Evolutionary conservation across 2,113 vertebrate genomes (phyloP).

Genomic region (Mystacornis crossleyi): DNA sequence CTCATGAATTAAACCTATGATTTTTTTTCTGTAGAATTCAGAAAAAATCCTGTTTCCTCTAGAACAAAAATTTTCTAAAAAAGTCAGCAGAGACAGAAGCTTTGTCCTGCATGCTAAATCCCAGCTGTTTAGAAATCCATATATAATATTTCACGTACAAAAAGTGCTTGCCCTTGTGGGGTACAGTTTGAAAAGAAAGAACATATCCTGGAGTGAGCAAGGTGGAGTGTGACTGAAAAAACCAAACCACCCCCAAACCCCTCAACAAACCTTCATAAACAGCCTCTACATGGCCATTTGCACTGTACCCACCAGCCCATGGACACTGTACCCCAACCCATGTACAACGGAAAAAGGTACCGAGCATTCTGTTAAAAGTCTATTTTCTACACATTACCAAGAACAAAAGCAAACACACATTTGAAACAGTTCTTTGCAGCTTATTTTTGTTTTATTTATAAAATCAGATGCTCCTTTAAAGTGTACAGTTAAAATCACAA

Average conservation of each 20-base stretch:
- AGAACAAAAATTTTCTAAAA: not conserved
- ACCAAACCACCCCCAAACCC: not conserved
- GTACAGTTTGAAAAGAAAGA: not conserved
- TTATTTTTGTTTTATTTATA: slow-evolving; percentile 59
- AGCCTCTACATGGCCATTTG: not conserved
- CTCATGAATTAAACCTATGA: not conserved
- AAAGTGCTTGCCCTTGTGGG: not conserved
- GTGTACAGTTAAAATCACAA: slow-evolving; percentile 50
- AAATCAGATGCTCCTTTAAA: slow-evolving; percentile 56
- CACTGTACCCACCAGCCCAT: not conserved
- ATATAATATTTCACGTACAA: not conserved
- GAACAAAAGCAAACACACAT: not conserved
- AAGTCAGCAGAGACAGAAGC: not conserved
- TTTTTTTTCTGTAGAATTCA: not conserved
- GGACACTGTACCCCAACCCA: not conserved
- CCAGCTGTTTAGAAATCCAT: not conserved
- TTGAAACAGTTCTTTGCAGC: not conserved
- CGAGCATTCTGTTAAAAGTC: not conserved
- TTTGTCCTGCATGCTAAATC: not conserved
- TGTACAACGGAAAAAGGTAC: not conserved
- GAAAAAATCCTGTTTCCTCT: not conserved
- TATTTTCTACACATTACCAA: not conserved
- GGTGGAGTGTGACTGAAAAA: not conserved
- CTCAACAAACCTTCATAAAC: not conserved
- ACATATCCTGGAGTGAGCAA: not conserved